phyloP scores from a whole-genome alignment of 2,113 vertebrate species.

The Proteles cristata region DNA sequence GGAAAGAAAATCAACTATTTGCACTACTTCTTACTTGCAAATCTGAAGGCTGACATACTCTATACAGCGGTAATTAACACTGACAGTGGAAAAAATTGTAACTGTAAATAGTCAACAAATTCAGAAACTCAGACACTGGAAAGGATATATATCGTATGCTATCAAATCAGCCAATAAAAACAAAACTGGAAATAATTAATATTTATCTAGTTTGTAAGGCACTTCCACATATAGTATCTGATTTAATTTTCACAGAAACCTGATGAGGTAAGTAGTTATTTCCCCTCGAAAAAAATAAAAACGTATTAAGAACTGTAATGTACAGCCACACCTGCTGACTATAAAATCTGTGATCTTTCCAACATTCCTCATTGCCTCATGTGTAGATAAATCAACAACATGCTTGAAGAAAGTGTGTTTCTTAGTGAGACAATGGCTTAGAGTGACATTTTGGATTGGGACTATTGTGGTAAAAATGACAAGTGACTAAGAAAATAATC shows the following conservation, averaged over 20 bases:
- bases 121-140: not conserved
- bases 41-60: constrained; percentile 34
- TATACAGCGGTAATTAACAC: not conserved
- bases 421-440: not conserved
- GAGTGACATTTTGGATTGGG: not conserved
- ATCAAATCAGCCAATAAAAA: not conserved
- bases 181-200: not conserved
- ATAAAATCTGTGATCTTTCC: not conserved
- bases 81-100: constrained; percentile 40
- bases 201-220: constrained; percentile 1
- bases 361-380: not conserved
- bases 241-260: constrained; percentile 27
- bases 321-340: not conserved
- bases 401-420: not conserved
- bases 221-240: not conserved
- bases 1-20: constrained; percentile 12
- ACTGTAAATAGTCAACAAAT: constrained; percentile 18
- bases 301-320: not conserved
- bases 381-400: not conserved
- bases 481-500: constrained; percentile 32
- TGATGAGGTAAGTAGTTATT: not conserved
- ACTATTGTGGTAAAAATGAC: constrained; percentile 33
- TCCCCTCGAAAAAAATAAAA: constrained; percentile 28
- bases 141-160: not conserved
- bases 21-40: not conserved